Conservation (phyloP, 2,888 invertebrate species). For the Rambutsinella grinnellia region DNA sequence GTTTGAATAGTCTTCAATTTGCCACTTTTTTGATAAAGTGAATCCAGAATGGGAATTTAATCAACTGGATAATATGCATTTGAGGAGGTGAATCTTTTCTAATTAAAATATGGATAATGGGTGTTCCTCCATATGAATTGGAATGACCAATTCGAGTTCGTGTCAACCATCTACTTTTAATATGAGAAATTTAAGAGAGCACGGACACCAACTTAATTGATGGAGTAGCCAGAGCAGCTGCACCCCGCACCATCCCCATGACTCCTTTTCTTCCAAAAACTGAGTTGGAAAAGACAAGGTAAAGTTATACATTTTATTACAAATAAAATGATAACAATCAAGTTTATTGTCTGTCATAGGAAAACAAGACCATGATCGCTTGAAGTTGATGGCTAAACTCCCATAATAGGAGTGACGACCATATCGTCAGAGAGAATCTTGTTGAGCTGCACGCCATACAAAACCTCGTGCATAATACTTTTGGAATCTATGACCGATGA, state of each 20-base stretch:
- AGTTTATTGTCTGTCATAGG: constrained; percentile 42
- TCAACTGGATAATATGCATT: no score
- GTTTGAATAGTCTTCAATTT: no score
- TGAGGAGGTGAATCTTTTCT: no score
- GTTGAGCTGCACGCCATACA: not conserved
- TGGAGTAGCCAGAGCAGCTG: constrained; percentile 17
- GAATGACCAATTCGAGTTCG: no score
- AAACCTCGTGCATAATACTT: no score
- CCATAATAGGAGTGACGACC: constrained; percentile 42
- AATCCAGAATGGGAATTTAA: no score
- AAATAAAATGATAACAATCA: constrained; percentile 48
- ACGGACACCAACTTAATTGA: no score
- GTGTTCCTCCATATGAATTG: no score
- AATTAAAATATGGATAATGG: no score
- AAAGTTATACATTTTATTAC: constrained; percentile 47
- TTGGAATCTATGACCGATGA: no score
- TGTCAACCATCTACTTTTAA: no score
- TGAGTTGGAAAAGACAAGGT: constrained; percentile 32
- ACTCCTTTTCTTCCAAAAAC: constrained; percentile 23
- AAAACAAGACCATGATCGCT: constrained; percentile 40
- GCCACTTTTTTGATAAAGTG: no score
- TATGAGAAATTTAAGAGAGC: not conserved
- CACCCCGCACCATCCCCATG: constrained; percentile 17
- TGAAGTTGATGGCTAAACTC: constrained; percentile 38
- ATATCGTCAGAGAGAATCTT: constrained; percentile 11